Evolutionary conservation across 1,140 invertebrate genomes (phyloP).

Genomic region (Zophobas atratus): DNA sequence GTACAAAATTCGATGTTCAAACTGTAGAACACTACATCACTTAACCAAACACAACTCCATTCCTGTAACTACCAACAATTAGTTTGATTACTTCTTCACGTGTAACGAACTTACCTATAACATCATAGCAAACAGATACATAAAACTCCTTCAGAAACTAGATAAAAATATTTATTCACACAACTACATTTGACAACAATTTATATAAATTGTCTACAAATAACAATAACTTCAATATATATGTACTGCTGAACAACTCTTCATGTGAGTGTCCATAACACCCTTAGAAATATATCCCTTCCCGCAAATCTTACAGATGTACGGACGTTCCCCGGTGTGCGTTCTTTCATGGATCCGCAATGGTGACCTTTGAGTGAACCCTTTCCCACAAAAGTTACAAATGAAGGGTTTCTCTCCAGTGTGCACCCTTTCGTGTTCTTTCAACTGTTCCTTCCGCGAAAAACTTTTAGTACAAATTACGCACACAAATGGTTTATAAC

Average conservation of each 20-base stretch:
- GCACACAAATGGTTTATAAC: constrained; percentile 82
- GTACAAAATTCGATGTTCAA: too few relatives aligned
- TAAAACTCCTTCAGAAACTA: background rate
- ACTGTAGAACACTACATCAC: too few relatives aligned
- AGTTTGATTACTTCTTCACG: too few relatives aligned
- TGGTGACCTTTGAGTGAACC: constrained; percentile 83
- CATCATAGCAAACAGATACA: too few relatives aligned
- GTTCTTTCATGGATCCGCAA: constrained; percentile 72
- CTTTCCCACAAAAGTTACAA: constrained; percentile 80
- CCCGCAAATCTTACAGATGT: constrained; percentile 79
- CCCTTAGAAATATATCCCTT: constrained; percentile 78
- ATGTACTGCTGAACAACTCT: constrained; percentile 69
- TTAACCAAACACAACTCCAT: too few relatives aligned
- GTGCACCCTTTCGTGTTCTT: constrained; percentile 76
- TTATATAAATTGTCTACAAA: constrained; percentile 32
- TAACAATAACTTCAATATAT: constrained; percentile 9
- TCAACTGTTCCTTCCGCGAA: constrained; percentile 75
- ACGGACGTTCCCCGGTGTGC: constrained; percentile 85
- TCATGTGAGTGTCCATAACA: constrained; percentile 75
- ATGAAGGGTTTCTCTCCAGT: constrained; percentile 78
- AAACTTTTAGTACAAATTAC: constrained; percentile 79
- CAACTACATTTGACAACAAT: constrained; percentile 24
- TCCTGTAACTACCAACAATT: too few relatives aligned
- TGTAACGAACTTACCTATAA: too few relatives aligned
- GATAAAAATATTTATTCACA: constrained; percentile 32